Conservation (phyloP, 2,888 invertebrate genomes). For the Ceraclea dissimilis region DNA sequence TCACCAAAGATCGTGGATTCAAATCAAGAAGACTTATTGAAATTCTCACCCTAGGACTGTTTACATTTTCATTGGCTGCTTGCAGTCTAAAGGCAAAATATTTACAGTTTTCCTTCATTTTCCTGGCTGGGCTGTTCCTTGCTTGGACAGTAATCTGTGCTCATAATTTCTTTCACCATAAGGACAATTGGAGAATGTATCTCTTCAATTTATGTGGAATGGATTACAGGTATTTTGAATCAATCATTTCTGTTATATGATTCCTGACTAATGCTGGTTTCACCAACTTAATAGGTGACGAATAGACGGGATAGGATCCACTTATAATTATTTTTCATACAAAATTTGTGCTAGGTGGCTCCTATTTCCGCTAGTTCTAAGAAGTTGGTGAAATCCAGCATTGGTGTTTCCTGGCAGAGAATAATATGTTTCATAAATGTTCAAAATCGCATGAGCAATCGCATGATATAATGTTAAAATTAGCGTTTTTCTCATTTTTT, state of each 20-base stretch:
- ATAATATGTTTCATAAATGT: too few relatives aligned
- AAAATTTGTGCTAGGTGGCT: too few relatives aligned
- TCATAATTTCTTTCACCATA: slow-evolving; percentile 73
- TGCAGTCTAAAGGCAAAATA: slow-evolving; percentile 28
- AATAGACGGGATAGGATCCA: too few relatives aligned
- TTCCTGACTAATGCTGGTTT: too few relatives aligned
- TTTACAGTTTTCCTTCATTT: slow-evolving; percentile 32
- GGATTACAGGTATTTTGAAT: slow-evolving; percentile 49
- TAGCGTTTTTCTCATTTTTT: too few relatives aligned
- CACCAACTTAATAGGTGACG: too few relatives aligned
- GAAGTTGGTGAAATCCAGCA: too few relatives aligned
- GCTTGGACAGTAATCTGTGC: slow-evolving; percentile 53
- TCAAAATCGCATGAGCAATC: too few relatives aligned
- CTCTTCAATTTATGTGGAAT: slow-evolving; percentile 63
- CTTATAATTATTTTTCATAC: too few relatives aligned
- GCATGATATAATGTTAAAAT: too few relatives aligned
- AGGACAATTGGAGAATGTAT: slow-evolving; percentile 71
- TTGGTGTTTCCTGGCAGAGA: too few relatives aligned
- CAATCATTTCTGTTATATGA: not conserved
- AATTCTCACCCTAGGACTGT: slow-evolving; percentile 27
- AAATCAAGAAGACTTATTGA: slow-evolving; percentile 37
- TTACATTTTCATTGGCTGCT: slow-evolving; percentile 6
- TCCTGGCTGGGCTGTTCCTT: slow-evolving; percentile 50
- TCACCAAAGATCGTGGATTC: slow-evolving; percentile 37
- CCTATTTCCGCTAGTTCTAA: too few relatives aligned